phyloP scores from a whole-genome alignment of 2,797 vertebrate species.

The Schizothorax lantsangensis region DNA sequence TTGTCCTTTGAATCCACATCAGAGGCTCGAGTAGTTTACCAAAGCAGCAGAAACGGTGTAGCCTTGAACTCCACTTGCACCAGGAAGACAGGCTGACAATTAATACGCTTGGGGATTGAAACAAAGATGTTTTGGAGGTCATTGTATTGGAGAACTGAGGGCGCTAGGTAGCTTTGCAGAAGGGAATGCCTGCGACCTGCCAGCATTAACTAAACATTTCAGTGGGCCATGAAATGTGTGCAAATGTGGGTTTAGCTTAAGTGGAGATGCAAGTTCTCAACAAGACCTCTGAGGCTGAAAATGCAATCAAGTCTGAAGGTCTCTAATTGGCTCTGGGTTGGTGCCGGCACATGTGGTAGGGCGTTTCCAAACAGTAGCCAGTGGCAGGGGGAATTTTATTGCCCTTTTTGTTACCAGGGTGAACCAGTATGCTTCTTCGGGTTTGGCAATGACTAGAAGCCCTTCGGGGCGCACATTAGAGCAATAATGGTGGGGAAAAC shows the following conservation, averaged over 20 bases:
- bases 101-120: slow-evolving; percentile 9
- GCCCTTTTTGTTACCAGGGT: slow-evolving; percentile 48
- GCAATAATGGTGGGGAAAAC: slow-evolving; percentile 45
- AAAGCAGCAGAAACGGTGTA: background rate
- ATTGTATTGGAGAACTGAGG: slow-evolving; percentile 2
- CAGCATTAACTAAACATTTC: slow-evolving; percentile 28
- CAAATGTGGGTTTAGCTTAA: slow-evolving; percentile 31
- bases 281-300: slow-evolving; percentile 41
- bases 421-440: slow-evolving; percentile 27
- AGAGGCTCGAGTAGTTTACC: background rate
- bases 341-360: slow-evolving; percentile 24
- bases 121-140: slow-evolving; percentile 22
- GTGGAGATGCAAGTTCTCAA: slow-evolving; percentile 24
- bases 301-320: slow-evolving; percentile 39
- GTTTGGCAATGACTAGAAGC: slow-evolving; percentile 32
- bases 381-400: slow-evolving; percentile 42
- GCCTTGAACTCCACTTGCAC: slow-evolving; percentile 33
- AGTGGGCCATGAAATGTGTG: slow-evolving; percentile 43
- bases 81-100: slow-evolving; percentile 25
- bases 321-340: slow-evolving; percentile 44
- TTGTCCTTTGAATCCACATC: slow-evolving; percentile 35
- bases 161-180: background rate
- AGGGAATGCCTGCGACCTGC: slow-evolving; percentile 15
- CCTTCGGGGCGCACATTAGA: slow-evolving; percentile 32
- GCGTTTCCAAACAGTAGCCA: slow-evolving; percentile 48